Evolutionary conservation across 2,113 vertebrate genomes (phyloP), one percentile per base, ranked within the genome.

Genomic region (Manacus vitellinus): DNA sequence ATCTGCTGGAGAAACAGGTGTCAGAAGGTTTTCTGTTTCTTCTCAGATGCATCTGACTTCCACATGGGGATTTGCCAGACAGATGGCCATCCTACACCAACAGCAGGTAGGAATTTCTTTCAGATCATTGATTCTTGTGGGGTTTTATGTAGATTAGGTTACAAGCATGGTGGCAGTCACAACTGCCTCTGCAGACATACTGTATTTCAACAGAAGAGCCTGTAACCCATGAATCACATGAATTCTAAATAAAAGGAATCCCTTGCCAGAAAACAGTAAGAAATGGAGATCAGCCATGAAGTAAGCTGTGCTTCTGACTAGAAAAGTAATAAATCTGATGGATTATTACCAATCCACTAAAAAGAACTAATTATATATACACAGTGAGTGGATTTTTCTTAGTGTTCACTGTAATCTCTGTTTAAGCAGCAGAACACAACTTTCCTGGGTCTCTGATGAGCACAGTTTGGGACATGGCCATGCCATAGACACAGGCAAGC

Each of bases 71-170:
- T 83, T 59, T 93, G 55, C 56, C 82, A 94, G 58, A 54, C 94
- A 96, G 85, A 88, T 84, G 95, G 93, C 67, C 72, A 93, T 71
- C 63, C 82, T 71, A 90, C 82, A 88, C 31, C 76, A 95, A 85
- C 85, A 90, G 75, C 67, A 94, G 89, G 88, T 88, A 94, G 62
- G 59, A 93, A 88, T 86, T 93, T 92, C 82, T 93, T 96, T 87
- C 79, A 80, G 74, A 86, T 74, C 68, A 70, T 31, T 55, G 67
- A 92, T 79, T 73, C 46, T 73, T 95, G 43, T 35, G 55, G 21
- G 17, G 4, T 54, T 94, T 96, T 92, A 80, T n/a, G 5, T 14
- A 95, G 62, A 90, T 65, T 44, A 88, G 83, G 55, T 93, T 89
- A 92, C 59, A 80, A 82, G 55, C 0, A 4, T 1, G 2, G 75